Conservation (phyloP, 2,888 invertebrate species). For the Luperina testacea region DNA sequence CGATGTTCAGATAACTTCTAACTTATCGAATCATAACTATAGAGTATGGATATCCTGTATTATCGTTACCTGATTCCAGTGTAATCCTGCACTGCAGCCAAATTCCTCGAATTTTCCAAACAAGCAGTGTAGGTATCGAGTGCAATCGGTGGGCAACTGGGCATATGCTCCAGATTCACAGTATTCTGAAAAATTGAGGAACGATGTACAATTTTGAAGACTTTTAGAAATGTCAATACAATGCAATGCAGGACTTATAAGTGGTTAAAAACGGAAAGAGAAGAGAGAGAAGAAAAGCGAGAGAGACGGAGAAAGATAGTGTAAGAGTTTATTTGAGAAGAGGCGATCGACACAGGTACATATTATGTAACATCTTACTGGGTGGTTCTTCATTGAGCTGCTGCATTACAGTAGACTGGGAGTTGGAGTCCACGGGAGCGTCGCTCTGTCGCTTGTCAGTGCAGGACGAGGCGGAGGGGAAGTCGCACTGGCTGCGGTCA, state of each 20-base stretch:
- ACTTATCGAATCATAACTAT: background rate
- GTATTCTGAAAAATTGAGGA: conserved; percentile 76
- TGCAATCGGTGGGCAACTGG: conserved; percentile 92
- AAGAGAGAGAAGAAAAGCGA: background rate
- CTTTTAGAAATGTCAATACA: background rate
- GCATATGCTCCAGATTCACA: conserved; percentile 92
- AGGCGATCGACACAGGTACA: background rate
- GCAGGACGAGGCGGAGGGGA: conserved; percentile 92
- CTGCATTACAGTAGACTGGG: conserved; percentile 71
- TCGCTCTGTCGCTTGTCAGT: conserved; percentile 79
- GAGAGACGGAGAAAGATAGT: background rate
- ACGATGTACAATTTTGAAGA: background rate
- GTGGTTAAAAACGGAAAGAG: background rate
- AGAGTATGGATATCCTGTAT: background rate
- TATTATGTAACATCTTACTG: conserved; percentile 32
- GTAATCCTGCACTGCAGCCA: conserved; percentile 92
- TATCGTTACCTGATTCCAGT: conserved; percentile 92
- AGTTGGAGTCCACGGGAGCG: conserved; percentile 74
- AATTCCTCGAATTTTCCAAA: conserved; percentile 94
- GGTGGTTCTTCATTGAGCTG: conserved; percentile 71
- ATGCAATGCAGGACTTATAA: background rate
- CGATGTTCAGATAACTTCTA: background rate
- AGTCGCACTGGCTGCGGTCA: conserved; percentile 93
- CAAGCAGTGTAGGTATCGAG: conserved; percentile 93
- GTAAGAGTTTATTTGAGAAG: background rate